Evolutionary conservation across 2,888 invertebrate species (phyloP).

Genomic region (Xylocampa areola): DNA sequence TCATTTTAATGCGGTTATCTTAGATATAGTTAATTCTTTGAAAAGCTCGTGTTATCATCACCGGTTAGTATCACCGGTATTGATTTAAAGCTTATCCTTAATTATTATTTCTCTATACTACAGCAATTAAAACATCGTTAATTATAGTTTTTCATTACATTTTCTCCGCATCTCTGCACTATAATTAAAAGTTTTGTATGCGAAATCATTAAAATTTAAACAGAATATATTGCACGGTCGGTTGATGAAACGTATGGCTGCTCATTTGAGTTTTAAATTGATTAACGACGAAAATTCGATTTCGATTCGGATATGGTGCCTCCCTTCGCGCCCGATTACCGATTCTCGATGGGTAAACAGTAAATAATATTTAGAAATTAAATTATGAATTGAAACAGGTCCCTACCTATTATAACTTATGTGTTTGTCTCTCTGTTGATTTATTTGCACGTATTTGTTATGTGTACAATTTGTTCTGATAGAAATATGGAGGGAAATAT

Average conservation of each 20-base stretch:
- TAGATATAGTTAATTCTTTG: neutral
- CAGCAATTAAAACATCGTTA: constrained; percentile 42
- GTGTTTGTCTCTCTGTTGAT: neutral
- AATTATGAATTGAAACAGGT: constrained; percentile 30
- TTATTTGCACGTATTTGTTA: neutral
- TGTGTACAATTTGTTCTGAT: neutral
- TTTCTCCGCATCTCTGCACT: constrained; percentile 30
- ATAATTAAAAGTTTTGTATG: constrained; percentile 60
- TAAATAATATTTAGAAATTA: constrained; percentile 47
- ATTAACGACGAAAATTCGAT: constrained; percentile 64
- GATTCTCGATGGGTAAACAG: constrained; percentile 43
- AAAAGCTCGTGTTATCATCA: neutral
- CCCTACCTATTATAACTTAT: neutral
- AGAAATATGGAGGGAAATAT: constrained; percentile 25
- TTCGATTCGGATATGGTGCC: constrained; percentile 45
- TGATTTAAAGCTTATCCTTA: constrained; percentile 28
- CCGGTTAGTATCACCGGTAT: constrained; percentile 12
- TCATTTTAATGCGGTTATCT: neutral
- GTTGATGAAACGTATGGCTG: constrained; percentile 53
- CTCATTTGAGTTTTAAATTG: constrained; percentile 68
- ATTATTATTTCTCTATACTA: constrained; percentile 29
- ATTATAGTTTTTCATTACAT: constrained; percentile 43
- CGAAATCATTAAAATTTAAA: constrained; percentile 63
- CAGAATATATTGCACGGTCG: constrained; percentile 50
- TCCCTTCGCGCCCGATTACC: constrained; percentile 45